phyloP scores from a whole-genome alignment of 2,113 vertebrate species.

The Indicator indicator region DNA sequence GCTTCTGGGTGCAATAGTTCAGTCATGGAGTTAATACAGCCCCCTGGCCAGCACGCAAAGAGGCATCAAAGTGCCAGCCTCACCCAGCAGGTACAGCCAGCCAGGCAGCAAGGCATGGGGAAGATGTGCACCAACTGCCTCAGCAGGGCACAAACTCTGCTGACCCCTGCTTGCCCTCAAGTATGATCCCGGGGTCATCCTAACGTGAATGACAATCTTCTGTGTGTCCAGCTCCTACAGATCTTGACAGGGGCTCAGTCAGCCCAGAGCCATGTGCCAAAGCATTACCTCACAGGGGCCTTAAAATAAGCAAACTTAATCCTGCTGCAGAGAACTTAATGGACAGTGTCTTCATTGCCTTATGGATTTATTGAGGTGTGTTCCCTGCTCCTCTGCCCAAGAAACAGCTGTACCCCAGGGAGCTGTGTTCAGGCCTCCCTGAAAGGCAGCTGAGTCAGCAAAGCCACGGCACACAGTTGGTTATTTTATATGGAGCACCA shows the following conservation, averaged over 20 bases:
- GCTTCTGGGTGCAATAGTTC: background rate
- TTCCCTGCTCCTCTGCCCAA: background rate
- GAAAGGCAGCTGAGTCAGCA: background rate
- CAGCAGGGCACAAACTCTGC: background rate
- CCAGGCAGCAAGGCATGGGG: background rate
- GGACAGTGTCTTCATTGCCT: background rate
- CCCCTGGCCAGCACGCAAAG: fast-evolving
- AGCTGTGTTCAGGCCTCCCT: background rate
- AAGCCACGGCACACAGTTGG: fast-evolving
- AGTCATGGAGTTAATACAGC: background rate
- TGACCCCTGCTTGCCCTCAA: background rate
- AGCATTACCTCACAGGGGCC: background rate
- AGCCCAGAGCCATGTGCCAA: background rate
- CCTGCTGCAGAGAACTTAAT: background rate
- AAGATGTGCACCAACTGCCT: background rate
- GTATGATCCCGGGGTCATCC: background rate
- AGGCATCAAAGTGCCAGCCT: background rate
- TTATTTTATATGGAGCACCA: background rate
- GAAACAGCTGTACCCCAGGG: background rate
- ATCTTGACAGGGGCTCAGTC: background rate
- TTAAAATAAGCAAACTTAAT: background rate
- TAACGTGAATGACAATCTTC: background rate
- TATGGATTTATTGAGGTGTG: background rate
- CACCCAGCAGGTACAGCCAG: background rate
- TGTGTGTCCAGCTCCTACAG: background rate